Base-by-base conservation (phyloP, 2,888 invertebrate genomes). In the Andrena camellia region DNA sequence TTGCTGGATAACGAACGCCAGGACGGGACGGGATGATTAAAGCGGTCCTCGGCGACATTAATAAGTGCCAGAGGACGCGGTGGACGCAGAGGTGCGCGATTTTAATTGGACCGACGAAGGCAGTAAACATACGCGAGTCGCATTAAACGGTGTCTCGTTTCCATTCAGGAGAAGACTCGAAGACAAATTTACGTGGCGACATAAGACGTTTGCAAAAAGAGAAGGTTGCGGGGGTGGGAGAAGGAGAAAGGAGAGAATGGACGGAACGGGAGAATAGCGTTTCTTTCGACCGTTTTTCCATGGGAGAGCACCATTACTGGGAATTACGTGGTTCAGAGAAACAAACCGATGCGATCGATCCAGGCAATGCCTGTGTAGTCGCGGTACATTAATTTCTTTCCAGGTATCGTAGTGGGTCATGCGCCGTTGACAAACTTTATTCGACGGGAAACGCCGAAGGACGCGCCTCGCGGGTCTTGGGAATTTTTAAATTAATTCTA, bases 371-470 rank as follows among this genome's bases (percentile, higher is more conserved):
- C 71, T 70, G 59, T 57, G 78, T 62, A 81, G 71, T 67, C 69
- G 54, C 80, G 88, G 86, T 78, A 87, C 88, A 85, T 86, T 87
- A 88, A 89, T 87, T 86, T 84, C 83, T 71, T 88, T 86, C 83
- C 79, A 71, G 83, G 79, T 89, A 85, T 75, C 68, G 57, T 63
- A 73, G n/a, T 81, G 68, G 81, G 82, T 81, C 81, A 73, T 52
- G 68, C 74, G 82, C 57, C 35, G 67, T 17, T 57, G 54, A 62
- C 72, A 20, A 62, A 63, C 42, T 73, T 29, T 17, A 42, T 48
- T 54, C 75, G 31, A 62, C 78, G 31, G 70, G 78, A 78, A 80
- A 76, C 73, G 72, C 66, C 33, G 63, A 67, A 67, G 73, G 73
- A 66, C 73, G 54, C 17, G 50, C 50, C 23, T 29, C 59, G 29